These are phyloP conservation scores for Sebastes iracundus DNA, from an alignment of 2,797 vertebrate genomes.

Conservation along the genomic window DNA sequence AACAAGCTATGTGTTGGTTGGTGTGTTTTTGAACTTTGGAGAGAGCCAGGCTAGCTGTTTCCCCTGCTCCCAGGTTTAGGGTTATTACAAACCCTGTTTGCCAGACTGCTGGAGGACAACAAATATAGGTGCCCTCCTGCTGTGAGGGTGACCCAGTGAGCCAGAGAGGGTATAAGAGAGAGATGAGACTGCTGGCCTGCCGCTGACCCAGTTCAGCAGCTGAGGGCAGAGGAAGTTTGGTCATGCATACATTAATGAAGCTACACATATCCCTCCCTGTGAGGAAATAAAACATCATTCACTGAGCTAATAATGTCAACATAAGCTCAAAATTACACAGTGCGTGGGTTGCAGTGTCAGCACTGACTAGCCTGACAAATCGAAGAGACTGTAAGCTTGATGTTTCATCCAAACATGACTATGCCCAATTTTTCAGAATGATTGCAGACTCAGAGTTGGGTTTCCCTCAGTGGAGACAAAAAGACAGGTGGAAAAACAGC, in stretches of 20 bases:
- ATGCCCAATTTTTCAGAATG: background rate
- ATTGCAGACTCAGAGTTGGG: background rate
- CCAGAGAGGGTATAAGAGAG: conserved; percentile 5
- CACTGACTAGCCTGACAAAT: background rate
- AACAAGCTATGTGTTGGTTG: too few relatives aligned
- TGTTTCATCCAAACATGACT: conserved; percentile 16
- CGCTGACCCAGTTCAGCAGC: conserved; percentile 54
- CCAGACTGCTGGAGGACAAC: background rate
- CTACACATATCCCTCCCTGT: background rate
- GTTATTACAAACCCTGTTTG: background rate
- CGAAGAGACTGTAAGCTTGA: background rate
- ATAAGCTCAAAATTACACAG: background rate
- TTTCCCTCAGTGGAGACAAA: background rate
- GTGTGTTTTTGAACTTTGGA: background rate
- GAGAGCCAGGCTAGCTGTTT: background rate
- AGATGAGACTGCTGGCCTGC: conserved; percentile 5
- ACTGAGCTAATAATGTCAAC: conserved; percentile 15
- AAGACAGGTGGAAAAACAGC: background rate
- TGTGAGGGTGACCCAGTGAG: conserved; percentile 13
- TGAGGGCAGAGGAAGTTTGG: conserved; percentile 3
- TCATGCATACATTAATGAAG: conserved; percentile 47
- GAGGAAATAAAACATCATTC: conserved; percentile 18
- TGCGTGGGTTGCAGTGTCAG: background rate
- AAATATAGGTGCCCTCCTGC: background rate
- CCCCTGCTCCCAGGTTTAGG: background rate